Evolutionary conservation across 2,797 vertebrate genomes (phyloP).

Genomic region (Sparus aurata): DNA sequence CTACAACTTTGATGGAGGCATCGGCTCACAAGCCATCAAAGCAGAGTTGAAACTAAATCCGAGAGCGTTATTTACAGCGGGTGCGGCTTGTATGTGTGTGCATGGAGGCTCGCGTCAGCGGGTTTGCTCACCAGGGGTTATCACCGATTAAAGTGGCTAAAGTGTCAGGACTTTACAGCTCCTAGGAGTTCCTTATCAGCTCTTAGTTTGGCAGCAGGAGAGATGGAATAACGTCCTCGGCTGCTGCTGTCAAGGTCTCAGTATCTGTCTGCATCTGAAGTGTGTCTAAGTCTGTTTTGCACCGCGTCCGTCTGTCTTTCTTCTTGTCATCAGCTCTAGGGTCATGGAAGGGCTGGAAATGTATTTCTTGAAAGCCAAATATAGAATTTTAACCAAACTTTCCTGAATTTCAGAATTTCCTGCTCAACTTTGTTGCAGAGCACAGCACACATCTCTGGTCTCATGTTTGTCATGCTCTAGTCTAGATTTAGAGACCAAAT

Average conservation of each 20-base stretch:
- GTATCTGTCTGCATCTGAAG: constrained; percentile 52
- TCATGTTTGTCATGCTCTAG: background rate
- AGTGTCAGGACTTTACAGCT: constrained; percentile 71
- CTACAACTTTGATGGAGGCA: constrained; percentile 45
- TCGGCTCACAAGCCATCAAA: constrained; percentile 51
- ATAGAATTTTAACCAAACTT: too few relatives aligned
- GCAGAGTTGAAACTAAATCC: constrained; percentile 45
- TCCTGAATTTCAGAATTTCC: background rate
- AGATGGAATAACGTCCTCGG: constrained; percentile 48
- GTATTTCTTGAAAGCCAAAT: background rate
- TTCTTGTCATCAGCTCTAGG: background rate
- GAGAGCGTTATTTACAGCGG: constrained; percentile 28
- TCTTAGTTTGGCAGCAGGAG: constrained; percentile 66
- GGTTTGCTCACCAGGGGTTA: constrained; percentile 41
- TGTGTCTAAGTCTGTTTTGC: constrained; percentile 34
- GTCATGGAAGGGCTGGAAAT: background rate
- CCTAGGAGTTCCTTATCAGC: constrained; percentile 46
- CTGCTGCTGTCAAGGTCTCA: constrained; percentile 32
- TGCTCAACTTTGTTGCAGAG: background rate
- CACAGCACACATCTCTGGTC: constrained; percentile 16
- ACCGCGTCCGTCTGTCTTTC: constrained; percentile 2
- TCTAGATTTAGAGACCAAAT: background rate
- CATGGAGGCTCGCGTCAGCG: constrained; percentile 16
- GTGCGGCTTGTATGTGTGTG: constrained; percentile 2
- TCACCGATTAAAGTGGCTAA: constrained; percentile 60